Evolutionary conservation across 2,888 invertebrate species (phyloP), one percentile per base, ranked within the genome.

Genomic region (Amphipyra tragopoginis): DNA sequence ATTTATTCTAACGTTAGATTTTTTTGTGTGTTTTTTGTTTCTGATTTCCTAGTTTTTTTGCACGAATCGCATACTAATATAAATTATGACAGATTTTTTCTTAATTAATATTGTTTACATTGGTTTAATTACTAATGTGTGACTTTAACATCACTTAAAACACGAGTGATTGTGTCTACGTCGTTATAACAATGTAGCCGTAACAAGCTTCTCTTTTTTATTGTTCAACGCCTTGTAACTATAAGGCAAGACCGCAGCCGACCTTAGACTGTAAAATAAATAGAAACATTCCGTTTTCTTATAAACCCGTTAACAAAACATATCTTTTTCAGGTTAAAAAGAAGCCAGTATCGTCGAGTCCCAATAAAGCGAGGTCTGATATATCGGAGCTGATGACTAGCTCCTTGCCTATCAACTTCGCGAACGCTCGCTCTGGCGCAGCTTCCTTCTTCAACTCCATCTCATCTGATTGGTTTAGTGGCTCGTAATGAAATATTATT

Each of bases 391-490:
- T 93, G 36, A 93, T 94, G 93, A 82, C 90, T 0, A 87, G 77
- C 40, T 94, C 94, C 0, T 51, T 94, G 44, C 94, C 94, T 0
- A 89, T 94, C 49, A 94, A 94, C 81, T 93, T 94, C 62, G 93
- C 96, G 0, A 94, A 95, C 45, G 96, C 96, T 0, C 96, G 97
- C 72, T 97, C 97, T 13, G 96, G 97, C 11, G 97, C 97, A 0
- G 97, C 97, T 0, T 97, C 97, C 0, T 96, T 98, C 90, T 97
- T 98, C 87, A 97, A 97, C 55, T 97, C 97, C 3, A 97, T 97
- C 96, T 97, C 97, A 7, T 96, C 97, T 9, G 97, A 98, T 87
- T 98, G 97, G 97, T 98, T 98, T 85, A 96, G 97, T 66, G 93
- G 94, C 34, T 92, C 88, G 7, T 89, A 84, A 55, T 54, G 14